Evolutionary conservation across 2,797 vertebrate species (phyloP).

Genomic region (Myotis planiceps): DNA sequence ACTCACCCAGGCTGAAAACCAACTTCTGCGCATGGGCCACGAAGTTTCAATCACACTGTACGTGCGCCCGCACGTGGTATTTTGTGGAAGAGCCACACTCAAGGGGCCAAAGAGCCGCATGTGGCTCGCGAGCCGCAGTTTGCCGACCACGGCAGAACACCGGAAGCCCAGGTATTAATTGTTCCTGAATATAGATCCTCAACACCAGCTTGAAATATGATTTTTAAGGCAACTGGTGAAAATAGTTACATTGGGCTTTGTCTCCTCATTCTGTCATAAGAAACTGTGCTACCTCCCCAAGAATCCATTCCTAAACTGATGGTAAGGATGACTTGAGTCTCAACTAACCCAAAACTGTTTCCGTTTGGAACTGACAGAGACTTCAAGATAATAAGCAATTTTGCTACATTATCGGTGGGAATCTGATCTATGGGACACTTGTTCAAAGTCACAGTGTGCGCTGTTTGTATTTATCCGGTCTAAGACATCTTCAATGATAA

Average conservation of each 20-base stretch:
- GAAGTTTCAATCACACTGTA: too few relatives aligned
- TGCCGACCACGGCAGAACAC: too few relatives aligned
- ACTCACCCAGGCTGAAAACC: too few relatives aligned
- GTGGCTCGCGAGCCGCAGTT: too few relatives aligned
- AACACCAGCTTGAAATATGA: background rate
- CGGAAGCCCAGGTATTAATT: background rate
- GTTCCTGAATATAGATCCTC: background rate
- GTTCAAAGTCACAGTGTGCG: background rate
- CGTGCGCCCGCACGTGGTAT: too few relatives aligned
- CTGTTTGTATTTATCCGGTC: background rate
- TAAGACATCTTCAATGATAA: background rate
- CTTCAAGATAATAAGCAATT: background rate
- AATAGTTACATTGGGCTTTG: background rate
- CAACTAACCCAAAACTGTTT: background rate
- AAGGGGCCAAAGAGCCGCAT: too few relatives aligned
- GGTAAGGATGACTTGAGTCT: background rate
- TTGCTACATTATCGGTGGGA: background rate
- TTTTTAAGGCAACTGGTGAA: background rate
- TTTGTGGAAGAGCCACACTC: too few relatives aligned
- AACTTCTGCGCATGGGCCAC: too few relatives aligned
- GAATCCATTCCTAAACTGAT: background rate
- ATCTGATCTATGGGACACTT: background rate
- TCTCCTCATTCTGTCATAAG: background rate
- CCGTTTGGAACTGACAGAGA: background rate
- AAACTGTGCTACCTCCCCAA: background rate